Conservation (phyloP, 2,797 vertebrate genomes). For the Decapterus maruadsi region DNA sequence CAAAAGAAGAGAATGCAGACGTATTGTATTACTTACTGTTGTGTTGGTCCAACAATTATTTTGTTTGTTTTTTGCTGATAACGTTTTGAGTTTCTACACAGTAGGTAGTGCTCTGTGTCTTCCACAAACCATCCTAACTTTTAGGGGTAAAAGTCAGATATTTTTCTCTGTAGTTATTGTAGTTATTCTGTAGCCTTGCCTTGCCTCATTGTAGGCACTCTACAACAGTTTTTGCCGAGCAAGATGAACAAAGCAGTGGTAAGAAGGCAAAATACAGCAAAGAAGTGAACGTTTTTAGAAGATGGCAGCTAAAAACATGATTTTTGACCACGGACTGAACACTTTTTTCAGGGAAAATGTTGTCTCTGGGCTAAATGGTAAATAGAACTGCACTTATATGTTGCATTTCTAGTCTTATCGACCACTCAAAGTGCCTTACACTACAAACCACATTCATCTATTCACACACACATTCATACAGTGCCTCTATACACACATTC, state of each 20-base stretch:
- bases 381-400: too few relatives aligned
- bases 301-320: conserved; percentile 9
- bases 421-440: too few relatives aligned
- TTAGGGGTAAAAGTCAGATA: not conserved
- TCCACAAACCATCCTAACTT: not conserved
- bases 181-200: too few relatives aligned
- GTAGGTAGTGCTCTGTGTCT: not conserved
- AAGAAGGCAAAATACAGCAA: too few relatives aligned
- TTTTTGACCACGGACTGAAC: not conserved
- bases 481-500: too few relatives aligned
- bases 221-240: not conserved
- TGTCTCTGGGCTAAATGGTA: too few relatives aligned
- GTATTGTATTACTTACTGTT: conserved; percentile 9
- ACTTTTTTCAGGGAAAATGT: not conserved
- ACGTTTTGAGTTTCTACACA: not conserved
- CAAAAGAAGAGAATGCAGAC: conserved; percentile 14
- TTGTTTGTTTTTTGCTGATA: too few relatives aligned
- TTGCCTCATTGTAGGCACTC: not conserved
- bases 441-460: too few relatives aligned
- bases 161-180: not conserved
- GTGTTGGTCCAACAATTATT: too few relatives aligned
- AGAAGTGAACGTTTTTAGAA: not conserved
- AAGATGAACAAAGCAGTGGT: not conserved
- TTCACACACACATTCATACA: too few relatives aligned
- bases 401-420: too few relatives aligned